A percentile compares a stretch with the other conserved stretches of the same genome.
Conservation (phyloP, 2,888 invertebrate species). For the Andricus quercusramuli region DNA sequence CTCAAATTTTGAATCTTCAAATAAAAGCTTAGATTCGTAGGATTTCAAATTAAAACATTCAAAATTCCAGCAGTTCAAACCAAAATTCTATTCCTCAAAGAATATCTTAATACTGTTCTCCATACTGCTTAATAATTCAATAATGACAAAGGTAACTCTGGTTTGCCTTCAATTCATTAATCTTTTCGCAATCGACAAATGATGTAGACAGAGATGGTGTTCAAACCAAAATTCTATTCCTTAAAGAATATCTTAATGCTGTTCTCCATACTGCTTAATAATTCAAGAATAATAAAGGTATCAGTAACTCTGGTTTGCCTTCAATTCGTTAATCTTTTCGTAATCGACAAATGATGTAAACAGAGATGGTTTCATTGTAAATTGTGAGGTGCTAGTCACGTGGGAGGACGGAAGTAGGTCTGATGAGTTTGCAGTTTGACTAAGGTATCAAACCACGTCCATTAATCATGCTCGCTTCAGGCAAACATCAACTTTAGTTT, state of each 20-base stretch:
- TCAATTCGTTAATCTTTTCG: conserved; percentile 1
- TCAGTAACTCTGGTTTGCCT: neutral
- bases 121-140: no score
- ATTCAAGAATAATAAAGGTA: neutral
- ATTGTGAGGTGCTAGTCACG: conserved; percentile 33
- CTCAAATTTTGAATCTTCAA: no score
- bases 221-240: no score
- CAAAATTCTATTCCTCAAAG: no score
- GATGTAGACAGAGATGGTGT: conserved; percentile 4
- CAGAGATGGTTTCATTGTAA: conserved; percentile 21
- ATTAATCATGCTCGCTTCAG: conserved; percentile 65
- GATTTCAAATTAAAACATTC: no score
- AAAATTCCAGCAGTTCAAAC: no score
- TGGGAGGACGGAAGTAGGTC: conserved; percentile 41
- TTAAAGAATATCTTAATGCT: no score
- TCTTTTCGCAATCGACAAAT: conserved; percentile 6
- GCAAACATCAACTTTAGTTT: conserved; percentile 49
- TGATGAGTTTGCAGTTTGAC: conserved; percentile 63
- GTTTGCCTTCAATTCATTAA: neutral
- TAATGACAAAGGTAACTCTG: neutral
- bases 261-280: no score
- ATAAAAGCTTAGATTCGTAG: no score
- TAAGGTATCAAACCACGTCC: conserved; percentile 61
- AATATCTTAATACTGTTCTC: no score
- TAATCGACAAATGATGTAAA: conserved; percentile 17